Evolutionary conservation across 1,140 invertebrate species (phyloP).

Genomic region (Eupeodes corollae): DNA sequence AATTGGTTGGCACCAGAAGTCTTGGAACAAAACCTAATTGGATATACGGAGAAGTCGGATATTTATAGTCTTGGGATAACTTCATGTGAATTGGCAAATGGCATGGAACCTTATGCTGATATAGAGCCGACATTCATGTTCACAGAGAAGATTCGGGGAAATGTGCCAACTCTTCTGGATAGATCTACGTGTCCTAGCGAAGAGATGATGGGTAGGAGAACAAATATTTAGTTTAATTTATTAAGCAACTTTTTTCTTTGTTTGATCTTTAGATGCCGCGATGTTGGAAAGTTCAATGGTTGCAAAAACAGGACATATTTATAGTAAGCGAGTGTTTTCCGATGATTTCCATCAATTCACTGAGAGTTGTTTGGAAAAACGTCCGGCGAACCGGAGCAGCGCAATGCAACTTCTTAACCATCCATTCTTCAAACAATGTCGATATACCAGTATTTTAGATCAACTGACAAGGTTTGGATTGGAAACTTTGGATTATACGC

Average conservation of each 20-base stretch:
- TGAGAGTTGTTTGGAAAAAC: constrained; percentile 47
- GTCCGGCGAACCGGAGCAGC: constrained; percentile 51
- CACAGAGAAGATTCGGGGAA: constrained; percentile 75
- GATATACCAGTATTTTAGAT: constrained; percentile 19
- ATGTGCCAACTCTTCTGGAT: constrained; percentile 65
- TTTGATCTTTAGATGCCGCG: constrained; percentile 19
- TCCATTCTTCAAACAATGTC: constrained; percentile 60
- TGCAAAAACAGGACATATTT: constrained; percentile 33
- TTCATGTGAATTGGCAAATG: constrained; percentile 82
- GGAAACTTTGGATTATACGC: constrained; percentile 10
- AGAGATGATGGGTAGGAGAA: constrained; percentile 22
- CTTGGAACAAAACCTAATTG: constrained; percentile 79
- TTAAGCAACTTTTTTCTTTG: constrained; percentile 1
- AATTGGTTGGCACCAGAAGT: constrained; percentile 86
- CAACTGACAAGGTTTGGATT: constrained; percentile 16
- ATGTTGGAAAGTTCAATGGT: constrained; percentile 8
- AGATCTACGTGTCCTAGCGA: constrained; percentile 54
- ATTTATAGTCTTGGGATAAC: constrained; percentile 83
- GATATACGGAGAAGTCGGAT: constrained; percentile 81
- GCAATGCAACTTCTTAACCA: constrained; percentile 55
- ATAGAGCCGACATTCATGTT: constrained; percentile 77
- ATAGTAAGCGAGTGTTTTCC: constrained; percentile 50
- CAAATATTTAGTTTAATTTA: constrained; percentile 9
- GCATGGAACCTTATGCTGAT: constrained; percentile 72
- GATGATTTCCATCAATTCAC: constrained; percentile 64